A percentile compares a stretch with the other conserved stretches of the same genome.
phyloP scores from a whole-genome alignment of 2,888 invertebrate genomes.

The Amphimallon solstitiale region DNA sequence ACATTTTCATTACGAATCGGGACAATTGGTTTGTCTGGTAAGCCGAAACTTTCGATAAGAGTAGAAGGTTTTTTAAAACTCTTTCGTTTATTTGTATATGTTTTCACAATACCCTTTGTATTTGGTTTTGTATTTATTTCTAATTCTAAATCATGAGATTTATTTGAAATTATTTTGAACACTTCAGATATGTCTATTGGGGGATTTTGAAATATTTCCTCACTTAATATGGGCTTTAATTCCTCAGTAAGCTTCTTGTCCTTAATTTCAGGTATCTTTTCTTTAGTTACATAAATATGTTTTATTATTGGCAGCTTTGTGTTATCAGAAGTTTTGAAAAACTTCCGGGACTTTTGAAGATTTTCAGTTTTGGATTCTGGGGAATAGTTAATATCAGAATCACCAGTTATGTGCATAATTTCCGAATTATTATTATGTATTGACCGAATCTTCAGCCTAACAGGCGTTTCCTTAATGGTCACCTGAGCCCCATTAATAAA shows the following conservation, averaged over 20 bases:
- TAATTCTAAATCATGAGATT: slow-evolving; percentile 39
- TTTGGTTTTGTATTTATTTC: slow-evolving; percentile 41
- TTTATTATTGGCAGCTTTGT: slow-evolving; percentile 2
- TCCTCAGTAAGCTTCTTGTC: slow-evolving; percentile 19
- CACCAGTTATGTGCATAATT: slow-evolving; percentile 41
- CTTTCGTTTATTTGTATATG: slow-evolving; percentile 54
- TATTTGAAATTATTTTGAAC: slow-evolving; percentile 51
- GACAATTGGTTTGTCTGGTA: slow-evolving; percentile 55
- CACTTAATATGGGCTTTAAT: slow-evolving; percentile 38
- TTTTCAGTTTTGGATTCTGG: slow-evolving; percentile 20
- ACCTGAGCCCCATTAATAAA: neutral
- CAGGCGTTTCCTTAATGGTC: neutral
- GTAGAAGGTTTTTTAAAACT: slow-evolving; percentile 41
- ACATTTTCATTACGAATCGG: slow-evolving; percentile 42
- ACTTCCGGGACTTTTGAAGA: slow-evolving; percentile 40
- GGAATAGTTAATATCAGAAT: slow-evolving; percentile 17
- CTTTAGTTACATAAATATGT: slow-evolving; percentile 31
- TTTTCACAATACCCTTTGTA: slow-evolving; percentile 49
- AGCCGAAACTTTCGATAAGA: slow-evolving; percentile 54
- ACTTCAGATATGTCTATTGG: slow-evolving; percentile 52
- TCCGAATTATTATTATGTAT: slow-evolving; percentile 10
- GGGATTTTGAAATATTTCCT: slow-evolving; percentile 37
- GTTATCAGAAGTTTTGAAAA: slow-evolving; percentile 39
- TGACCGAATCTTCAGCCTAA: neutral
- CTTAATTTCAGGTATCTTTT: slow-evolving; percentile 20